A percentile compares a stretch with the other conserved stretches of the same genome.
Conservation (phyloP, 2,113 vertebrate genomes). For the Columba janthina region DNA sequence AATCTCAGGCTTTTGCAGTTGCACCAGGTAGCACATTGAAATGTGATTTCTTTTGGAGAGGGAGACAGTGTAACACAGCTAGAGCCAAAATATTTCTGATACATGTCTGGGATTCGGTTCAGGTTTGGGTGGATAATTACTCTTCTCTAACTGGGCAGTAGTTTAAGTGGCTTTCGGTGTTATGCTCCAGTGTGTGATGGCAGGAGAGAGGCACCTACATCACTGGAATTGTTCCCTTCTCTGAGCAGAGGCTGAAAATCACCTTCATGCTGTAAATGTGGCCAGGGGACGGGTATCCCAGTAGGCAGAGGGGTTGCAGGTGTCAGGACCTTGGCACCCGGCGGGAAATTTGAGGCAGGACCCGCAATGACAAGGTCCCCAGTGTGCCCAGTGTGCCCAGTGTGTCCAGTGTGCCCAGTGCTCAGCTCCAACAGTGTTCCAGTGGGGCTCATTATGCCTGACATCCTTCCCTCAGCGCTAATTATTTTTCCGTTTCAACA, state of each 20-base stretch:
- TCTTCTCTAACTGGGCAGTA: not conserved
- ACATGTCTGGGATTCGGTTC: not conserved
- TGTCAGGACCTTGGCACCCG: fast-evolving
- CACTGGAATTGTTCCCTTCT: not conserved
- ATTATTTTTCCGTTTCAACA: slow-evolving; percentile 64
- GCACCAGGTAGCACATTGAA: not conserved
- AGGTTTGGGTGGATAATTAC: not conserved
- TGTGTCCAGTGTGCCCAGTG: fast-evolving
- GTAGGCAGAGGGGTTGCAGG: fast-evolving
- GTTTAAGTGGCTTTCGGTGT: not conserved
- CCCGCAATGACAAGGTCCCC: fast-evolving
- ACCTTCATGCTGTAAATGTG: fast-evolving
- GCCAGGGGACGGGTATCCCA: not conserved
- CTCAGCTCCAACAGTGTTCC: not conserved
- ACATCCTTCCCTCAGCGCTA: slow-evolving; percentile 39
- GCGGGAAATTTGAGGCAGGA: not conserved
- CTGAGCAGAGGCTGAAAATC: not conserved
- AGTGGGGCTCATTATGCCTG: not conserved
- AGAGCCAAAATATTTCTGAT: not conserved
- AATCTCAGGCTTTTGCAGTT: too few relatives aligned
- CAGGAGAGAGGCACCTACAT: not conserved
- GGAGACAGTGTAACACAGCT: not conserved
- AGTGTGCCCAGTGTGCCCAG: not conserved
- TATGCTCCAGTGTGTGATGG: fast-evolving
- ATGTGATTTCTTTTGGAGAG: not conserved